These are phyloP conservation scores for Petrocephalus microphthalmus DNA, from an alignment of 2,113 vertebrate species.

Conservation along the genomic window DNA sequence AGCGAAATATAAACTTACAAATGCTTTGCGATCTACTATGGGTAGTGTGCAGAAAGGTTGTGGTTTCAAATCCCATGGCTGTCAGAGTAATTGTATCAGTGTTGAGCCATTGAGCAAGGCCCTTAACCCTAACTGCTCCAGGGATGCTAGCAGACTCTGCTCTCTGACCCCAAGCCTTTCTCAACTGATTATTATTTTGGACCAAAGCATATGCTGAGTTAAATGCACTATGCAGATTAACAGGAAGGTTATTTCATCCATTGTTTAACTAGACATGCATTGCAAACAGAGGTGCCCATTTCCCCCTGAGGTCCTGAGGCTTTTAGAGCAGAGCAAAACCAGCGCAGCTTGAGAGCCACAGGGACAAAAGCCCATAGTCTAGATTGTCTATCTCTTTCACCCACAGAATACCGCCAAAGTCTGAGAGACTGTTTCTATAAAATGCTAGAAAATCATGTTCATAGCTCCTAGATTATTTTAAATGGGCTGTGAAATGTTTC, in stretches of 20 bases:
- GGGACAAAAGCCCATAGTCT: not conserved
- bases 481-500: not conserved
- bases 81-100: not conserved
- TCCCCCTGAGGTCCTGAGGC: not conserved
- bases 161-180: not conserved
- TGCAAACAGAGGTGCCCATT: not conserved
- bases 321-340: not conserved
- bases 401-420: not conserved
- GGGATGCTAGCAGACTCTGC: not conserved
- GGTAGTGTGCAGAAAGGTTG: not conserved
- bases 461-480: not conserved
- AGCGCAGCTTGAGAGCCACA: not conserved
- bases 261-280: not conserved
- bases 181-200: not conserved
- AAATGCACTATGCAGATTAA: not conserved
- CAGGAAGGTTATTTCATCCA: not conserved
- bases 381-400: not conserved
- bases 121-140: not conserved
- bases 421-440: not conserved
- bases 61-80: not conserved
- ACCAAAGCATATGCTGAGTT: not conserved
- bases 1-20: not conserved
- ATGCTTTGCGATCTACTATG: not conserved
- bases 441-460: not conserved
- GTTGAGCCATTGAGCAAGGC: not conserved